A percentile compares a stretch with the other conserved stretches of the same genome.
These are phyloP conservation scores for Drosophila suboccidentalis DNA, from an alignment of 2,888 invertebrate species.

Conservation along the genomic window DNA sequence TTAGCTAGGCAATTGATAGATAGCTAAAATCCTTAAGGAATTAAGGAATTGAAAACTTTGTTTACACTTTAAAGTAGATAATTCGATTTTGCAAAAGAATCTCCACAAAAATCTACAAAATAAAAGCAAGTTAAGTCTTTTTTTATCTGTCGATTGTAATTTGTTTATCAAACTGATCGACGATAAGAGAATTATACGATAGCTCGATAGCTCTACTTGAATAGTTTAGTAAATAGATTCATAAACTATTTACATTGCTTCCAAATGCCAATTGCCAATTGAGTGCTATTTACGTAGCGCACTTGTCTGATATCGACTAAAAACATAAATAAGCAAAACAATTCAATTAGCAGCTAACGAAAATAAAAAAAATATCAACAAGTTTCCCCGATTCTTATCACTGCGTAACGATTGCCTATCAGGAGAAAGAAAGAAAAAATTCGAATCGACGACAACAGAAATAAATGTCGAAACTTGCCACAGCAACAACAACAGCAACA, in stretches of 20 bases:
- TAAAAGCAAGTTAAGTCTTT: background rate
- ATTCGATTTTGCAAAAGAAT: too few species aligned
- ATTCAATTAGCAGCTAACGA: conserved; percentile 60
- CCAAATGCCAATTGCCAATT: conserved; percentile 13
- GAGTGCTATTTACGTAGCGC: conserved; percentile 25
- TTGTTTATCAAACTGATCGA: background rate
- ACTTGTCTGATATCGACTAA: conserved; percentile 29
- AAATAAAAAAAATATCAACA: conserved; percentile 44
- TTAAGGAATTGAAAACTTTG: too few species aligned
- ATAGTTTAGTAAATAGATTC: background rate
- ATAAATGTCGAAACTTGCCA: conserved; percentile 21
- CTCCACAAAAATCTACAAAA: background rate
- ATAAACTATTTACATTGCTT: conserved; percentile 12
- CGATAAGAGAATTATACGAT: background rate
- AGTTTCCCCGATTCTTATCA: conserved; percentile 54
- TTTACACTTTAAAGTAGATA: too few species aligned
- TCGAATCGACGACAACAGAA: conserved; percentile 14
- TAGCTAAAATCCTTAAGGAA: too few species aligned
- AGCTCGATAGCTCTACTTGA: background rate
- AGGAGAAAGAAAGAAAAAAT: conserved; percentile 22
- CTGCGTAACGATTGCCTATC: conserved; percentile 27
- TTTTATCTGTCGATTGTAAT: background rate
- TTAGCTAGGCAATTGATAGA: background rate
- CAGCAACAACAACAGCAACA: conserved; percentile 11
- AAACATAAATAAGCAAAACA: conserved; percentile 58